These are phyloP conservation scores for Leucophenga montana DNA, from an alignment of 2,888 invertebrate genomes.

Conservation along the genomic window DNA sequence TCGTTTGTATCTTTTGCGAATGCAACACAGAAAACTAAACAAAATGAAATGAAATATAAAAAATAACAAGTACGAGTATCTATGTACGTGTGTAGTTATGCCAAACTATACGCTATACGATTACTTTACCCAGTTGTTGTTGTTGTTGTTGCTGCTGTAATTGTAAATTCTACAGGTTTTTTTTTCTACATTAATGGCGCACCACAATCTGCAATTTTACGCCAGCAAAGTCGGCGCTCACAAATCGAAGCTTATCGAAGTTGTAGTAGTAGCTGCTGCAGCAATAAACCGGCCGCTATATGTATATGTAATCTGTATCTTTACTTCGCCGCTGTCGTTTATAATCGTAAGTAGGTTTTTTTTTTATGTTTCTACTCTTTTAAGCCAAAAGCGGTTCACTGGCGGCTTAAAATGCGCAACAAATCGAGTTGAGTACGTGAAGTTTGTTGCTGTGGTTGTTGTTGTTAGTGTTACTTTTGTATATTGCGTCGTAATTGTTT, in stretches of 20 bases:
- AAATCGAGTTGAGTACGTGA: conserved; percentile 19
- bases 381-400: conserved; percentile 23
- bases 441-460: conserved; percentile 35
- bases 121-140: conserved; percentile 33
- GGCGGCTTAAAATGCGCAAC: conserved; percentile 24
- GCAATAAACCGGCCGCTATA: no score
- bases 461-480: conserved; percentile 39
- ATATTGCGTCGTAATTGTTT: conserved; percentile 58
- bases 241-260: no score
- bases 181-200: conserved; percentile 53
- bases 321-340: no score
- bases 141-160: conserved; percentile 53
- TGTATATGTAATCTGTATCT: no score
- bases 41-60: conserved; percentile 14
- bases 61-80: conserved; percentile 44
- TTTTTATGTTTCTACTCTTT: background rate
- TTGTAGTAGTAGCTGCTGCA: no score
- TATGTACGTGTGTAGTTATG: conserved; percentile 50
- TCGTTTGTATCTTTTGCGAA: conserved; percentile 6
- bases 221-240: conserved; percentile 41
- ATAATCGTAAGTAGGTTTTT: no score
- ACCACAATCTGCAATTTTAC: conserved; percentile 57
- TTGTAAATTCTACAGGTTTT: conserved; percentile 65
- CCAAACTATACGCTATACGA: conserved; percentile 37
- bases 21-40: background rate